Base-by-base conservation (phyloP, 2,888 invertebrate species). In the Thumatha senex region DNA sequence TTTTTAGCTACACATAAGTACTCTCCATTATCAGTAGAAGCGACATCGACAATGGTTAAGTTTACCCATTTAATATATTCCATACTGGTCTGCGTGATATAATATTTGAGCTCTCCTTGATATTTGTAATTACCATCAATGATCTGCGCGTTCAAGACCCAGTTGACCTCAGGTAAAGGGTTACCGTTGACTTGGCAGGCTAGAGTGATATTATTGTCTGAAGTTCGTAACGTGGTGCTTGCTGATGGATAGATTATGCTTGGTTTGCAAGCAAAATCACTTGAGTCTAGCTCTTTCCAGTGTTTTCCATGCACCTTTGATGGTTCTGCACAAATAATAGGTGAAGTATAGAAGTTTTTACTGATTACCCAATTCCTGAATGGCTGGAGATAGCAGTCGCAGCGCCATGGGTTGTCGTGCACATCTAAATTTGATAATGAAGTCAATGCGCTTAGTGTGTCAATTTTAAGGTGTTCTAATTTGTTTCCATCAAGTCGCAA, bases 341-440 rank as follows among this genome's bases (percentile, higher is more conserved):
- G 94, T 14, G 94, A 92, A 0, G 96, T 95, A 69, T 96, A 95
- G 13, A 97, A 87, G 46, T 96, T 96, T 56, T 93, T 93, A 52
- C 93, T 92, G 9, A 95, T 93, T 11, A 94, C 94, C 93, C 95
- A 96, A 72, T 96, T 95, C 40, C 96, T 93, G 62, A 98, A 96
- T 13, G 93, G 93, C 72, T 96, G 94, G 47, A 98, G 86, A 58
- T 95, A 94, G 73, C 98, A 98, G 74, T 98, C 96, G 76, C 98
- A 98, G 54, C 95, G 93, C 98, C 98, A 98, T 0, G 96, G 96
- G 78, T 98, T 98, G 56, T 95, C 94, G 58, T 94, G 94, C 0
- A 98, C 90, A 48, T 95, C 95, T 39, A 98, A 87, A 69, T 95
- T 95, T 24, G 93, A 93, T 46, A 98, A 82, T 58, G 94, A 94